Evolutionary conservation across 2,888 invertebrate genomes (phyloP).

Genomic region (Drosophila nr. medialis): DNA sequence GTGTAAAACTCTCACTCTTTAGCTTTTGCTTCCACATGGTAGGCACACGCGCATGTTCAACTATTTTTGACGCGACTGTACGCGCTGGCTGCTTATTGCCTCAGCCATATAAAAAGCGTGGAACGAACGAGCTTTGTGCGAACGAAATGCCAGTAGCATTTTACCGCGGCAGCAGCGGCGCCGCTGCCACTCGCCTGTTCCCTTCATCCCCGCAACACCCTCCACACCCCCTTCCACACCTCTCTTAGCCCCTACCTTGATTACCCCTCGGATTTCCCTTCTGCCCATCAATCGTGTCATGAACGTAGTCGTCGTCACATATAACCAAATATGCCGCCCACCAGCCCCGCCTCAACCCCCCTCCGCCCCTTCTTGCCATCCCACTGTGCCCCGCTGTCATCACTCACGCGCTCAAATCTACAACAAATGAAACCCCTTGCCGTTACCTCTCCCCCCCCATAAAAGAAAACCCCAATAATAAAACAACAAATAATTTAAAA

Average conservation of each 20-base stretch:
- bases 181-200: conserved; percentile 49
- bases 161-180: conserved; percentile 64
- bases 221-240: not conserved
- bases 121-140: conserved; percentile 76
- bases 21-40: conserved; percentile 13
- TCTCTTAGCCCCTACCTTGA: conserved; percentile 7
- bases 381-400: conserved; percentile 18
- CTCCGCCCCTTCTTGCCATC: not conserved
- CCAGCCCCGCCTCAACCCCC: conserved; percentile 26
- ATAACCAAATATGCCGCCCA: conserved; percentile 62
- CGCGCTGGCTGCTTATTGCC: conserved; percentile 63
- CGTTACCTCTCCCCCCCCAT: not conserved
- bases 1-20: conserved; percentile 18
- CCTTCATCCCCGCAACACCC: not conserved
- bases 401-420: conserved; percentile 54
- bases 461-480: conserved; percentile 1
- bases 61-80: conserved; percentile 80
- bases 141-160: conserved; percentile 81
- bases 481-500: conserved; percentile 45
- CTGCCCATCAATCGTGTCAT: conserved; percentile 37
- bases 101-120: conserved; percentile 76
- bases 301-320: conserved; percentile 48
- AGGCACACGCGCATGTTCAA: conserved; percentile 70
- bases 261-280: conserved; percentile 25
- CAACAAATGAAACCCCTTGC: conserved; percentile 39